Evolutionary conservation across 2,888 invertebrate genomes (phyloP), one percentile per base, ranked within the genome.

Genomic region (Polymixis flavicincta): DNA sequence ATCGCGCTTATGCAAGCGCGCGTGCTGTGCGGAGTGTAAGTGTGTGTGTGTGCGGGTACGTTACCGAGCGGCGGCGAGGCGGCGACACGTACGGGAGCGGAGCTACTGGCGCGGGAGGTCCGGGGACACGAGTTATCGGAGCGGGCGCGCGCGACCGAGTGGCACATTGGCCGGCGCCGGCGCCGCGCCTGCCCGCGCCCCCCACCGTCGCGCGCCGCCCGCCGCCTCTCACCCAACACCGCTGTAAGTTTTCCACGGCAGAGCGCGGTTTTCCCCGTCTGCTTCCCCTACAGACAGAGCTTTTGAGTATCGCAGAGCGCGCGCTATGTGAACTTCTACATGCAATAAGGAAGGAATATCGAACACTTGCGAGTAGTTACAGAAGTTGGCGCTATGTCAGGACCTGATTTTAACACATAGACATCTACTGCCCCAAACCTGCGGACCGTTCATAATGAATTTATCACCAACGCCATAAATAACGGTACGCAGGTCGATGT

Each of bases 91-190:
- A 90, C 90, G 90, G 90, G 90, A 90, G 88, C 87, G 85, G 90
- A 86, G 76, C 87, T 77, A 86, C 82, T 84, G 83, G 79, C 80
- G 78, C 70, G 82, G 71, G 72, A 71, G 70, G 82, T 84, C 88
- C 84, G 88, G 83, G 89, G 91, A 91, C 93, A 92, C 95, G 95
- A 89, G 94, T 92, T 93, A 81, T 91, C 92, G 91, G 88, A 82
- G 85, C 87, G 93, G 91, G 91, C 92, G 93, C 93, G 92, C 93
- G 90, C 91, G 91, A 89, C 89, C 92, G 93, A 95, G 90, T 95
- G 95, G 82, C 80, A 82, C 78, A 83, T 82, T 80, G 80, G 81
- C 83, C 83, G 81, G 85, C 89, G 88, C 85, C 86, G 87, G 88
- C 87, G 82, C 83, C 86, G 81, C 74, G 74, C 72, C 69, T 78